Base-by-base conservation (phyloP, 53 echinoderm and acorn worm genomes). In the Astropecten irregularis region DNA sequence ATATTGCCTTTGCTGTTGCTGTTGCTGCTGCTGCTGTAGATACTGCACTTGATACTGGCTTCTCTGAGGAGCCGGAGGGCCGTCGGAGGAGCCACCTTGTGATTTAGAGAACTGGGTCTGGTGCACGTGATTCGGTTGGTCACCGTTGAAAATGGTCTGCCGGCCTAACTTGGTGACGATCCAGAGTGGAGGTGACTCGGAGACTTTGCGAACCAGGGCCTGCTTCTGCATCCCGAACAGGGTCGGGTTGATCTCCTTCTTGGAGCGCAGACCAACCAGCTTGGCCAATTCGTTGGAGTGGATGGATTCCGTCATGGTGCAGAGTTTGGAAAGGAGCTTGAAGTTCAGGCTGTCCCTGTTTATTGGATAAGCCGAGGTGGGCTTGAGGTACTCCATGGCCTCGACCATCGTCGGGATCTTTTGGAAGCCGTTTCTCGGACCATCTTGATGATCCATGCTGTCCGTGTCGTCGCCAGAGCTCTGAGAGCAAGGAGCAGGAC, bases 231-330 rank as follows among this genome's bases (percentile, higher is more conserved):
- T 86, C 22, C 77, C 73, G 44, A 91, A 96, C 25, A 96, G 65
- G 13, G 91, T 96, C 3, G 93, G 93, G 69, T 96, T 96, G 59
- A 96, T 93, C 49, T 93, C 93, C 39, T 89, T 93, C 44, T 91
- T 91, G 83, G 76, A 79, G 10, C 83, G 86, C 2, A 82, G 66
- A 13, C 96, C 96, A 11, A 93, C 89, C 28, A 84, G 72, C 61
- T 85, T 91, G 61, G 91, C 91, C 51, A 96, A 73, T 35, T 91
- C 91, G 32, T 89, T 91, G 62, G 91, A 88, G 40, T 90, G 90
- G 20, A 90, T 93, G 13, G 90, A 56, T 22, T 93, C 93, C 19
- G 29, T 68, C 61, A 68, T 81, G 22, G 82, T 60, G 40, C 82
- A 88, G 29, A 93, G 60, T 13, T 84, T 69, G 7, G 88, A 55